phyloP scores from a whole-genome alignment of 2,888 invertebrate genomes.

The Hipparchia sbordonii region DNA sequence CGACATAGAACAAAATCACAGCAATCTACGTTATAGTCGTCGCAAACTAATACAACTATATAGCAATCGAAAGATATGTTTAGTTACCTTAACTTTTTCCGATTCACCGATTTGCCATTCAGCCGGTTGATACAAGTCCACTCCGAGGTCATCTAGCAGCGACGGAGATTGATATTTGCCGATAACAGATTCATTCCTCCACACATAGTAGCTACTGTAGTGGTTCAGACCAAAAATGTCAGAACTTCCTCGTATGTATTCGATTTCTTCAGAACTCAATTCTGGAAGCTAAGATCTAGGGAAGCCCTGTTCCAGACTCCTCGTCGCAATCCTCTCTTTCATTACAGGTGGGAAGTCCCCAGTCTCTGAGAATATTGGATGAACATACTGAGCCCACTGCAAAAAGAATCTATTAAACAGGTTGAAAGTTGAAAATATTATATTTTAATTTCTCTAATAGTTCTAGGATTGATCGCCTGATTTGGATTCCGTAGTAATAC shows the following conservation, averaged over 20 bases:
- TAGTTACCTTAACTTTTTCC: conserved; percentile 37
- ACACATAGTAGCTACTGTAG: conserved; percentile 74
- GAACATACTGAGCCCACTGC: conserved; percentile 36
- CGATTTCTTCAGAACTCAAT: conserved; percentile 66
- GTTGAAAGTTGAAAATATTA: not conserved
- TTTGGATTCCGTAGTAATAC: no score
- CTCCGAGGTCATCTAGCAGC: conserved; percentile 46
- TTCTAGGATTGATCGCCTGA: no score
- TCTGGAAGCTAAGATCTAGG: conserved; percentile 66
- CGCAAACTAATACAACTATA: no score
- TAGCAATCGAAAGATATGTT: no score
- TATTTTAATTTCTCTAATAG: not conserved
- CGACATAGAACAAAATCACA: no score
- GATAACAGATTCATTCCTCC: conserved; percentile 48
- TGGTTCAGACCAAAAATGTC: conserved; percentile 82
- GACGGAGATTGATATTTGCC: conserved; percentile 45
- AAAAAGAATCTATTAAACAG: conserved; percentile 20
- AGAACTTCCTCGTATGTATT: conserved; percentile 53
- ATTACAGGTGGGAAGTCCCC: conserved; percentile 85
- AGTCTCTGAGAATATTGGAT: conserved; percentile 54
- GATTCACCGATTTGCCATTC: conserved; percentile 40
- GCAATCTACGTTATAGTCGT: not conserved
- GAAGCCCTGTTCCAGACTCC: conserved; percentile 77
- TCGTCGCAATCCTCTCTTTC: conserved; percentile 76
- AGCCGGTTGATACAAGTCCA: conserved; percentile 18